Percentiles rank a stretch among this genome's conserved stretches.
Conservation (phyloP, 1,140 invertebrate genomes). For the Aphelinus certus region DNA sequence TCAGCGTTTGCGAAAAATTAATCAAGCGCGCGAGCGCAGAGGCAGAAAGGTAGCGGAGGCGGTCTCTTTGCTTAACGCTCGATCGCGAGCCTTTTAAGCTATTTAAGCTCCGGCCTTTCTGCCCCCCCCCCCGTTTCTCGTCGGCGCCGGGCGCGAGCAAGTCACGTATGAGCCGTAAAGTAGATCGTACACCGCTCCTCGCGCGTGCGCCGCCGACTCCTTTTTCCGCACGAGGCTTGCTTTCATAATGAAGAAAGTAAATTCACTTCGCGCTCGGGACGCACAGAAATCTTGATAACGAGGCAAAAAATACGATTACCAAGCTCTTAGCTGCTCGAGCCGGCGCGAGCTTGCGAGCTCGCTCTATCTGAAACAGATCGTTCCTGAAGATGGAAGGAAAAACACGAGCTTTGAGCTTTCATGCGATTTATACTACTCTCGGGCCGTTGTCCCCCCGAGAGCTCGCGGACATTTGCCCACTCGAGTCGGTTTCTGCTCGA, state of each 20-base stretch:
- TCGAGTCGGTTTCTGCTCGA: too few relatives aligned
- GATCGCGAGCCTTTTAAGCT: conserved; percentile 32
- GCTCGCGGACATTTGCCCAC: too few relatives aligned
- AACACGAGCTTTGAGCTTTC: too few relatives aligned
- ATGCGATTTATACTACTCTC: too few relatives aligned
- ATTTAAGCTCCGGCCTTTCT: conserved; percentile 27
- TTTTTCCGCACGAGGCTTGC: conserved; percentile 38
- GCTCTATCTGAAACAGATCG: conserved; percentile 19
- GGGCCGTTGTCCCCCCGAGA: too few relatives aligned
- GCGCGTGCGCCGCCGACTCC: conserved; percentile 11
- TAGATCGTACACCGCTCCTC: conserved; percentile 50
- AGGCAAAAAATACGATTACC: conserved; percentile 51
- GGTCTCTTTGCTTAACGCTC: conserved; percentile 29
- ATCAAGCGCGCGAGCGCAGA: conserved; percentile 16
- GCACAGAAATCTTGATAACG: conserved; percentile 53
- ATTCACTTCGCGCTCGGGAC: conserved; percentile 51
- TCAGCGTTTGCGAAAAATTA: conserved; percentile 23
- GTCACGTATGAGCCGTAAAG: conserved; percentile 59
- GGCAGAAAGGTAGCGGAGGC: conserved; percentile 6
- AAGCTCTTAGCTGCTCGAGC: conserved; percentile 38
- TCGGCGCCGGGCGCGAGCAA: conserved; percentile 5
- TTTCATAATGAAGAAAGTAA: conserved; percentile 61
- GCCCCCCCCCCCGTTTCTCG: too few relatives aligned
- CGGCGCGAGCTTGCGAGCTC: neutral
- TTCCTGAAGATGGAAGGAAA: conserved; percentile 9